Conservation (phyloP, 2,888 invertebrate genomes). For the Sphaerophoria taeniata region DNA sequence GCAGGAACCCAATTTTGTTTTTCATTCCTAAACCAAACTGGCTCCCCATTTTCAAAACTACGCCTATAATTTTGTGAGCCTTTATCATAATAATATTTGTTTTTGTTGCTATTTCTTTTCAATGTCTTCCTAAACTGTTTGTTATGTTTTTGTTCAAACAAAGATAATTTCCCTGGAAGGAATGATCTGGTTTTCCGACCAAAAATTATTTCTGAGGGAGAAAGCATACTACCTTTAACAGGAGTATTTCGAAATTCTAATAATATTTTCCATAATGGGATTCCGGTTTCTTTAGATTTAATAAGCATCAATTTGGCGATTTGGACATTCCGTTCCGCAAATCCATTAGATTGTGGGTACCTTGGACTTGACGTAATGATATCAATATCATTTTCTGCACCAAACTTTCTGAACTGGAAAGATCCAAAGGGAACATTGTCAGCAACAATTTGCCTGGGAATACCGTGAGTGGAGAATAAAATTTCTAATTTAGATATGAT, state of each 20-base stretch:
- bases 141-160: constrained; percentile 2
- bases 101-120: not conserved
- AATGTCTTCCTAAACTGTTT: not conserved
- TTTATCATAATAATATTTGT: constrained; percentile 1
- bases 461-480: constrained; percentile 17
- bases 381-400: constrained; percentile 35
- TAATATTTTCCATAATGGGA: no score
- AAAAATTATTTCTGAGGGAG: no score
- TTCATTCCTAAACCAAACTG: no score
- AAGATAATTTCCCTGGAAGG: not conserved
- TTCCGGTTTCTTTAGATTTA: no score
- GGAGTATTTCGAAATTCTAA: no score
- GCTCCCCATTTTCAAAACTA: not conserved
- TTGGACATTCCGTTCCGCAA: not conserved
- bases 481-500: constrained; percentile 58
- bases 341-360: constrained; percentile 20
- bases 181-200: no score
- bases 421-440: constrained; percentile 20
- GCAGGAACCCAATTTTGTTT: not conserved
- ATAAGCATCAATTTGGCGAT: constrained; percentile 1
- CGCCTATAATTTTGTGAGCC: not conserved
- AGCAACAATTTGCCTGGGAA: constrained; percentile 18
- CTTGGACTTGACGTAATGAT: constrained; percentile 60
- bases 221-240: no score
- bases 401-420: constrained; percentile 40